Conservation (phyloP, 2,113 vertebrate genomes). For the Seriola dumerili region DNA sequence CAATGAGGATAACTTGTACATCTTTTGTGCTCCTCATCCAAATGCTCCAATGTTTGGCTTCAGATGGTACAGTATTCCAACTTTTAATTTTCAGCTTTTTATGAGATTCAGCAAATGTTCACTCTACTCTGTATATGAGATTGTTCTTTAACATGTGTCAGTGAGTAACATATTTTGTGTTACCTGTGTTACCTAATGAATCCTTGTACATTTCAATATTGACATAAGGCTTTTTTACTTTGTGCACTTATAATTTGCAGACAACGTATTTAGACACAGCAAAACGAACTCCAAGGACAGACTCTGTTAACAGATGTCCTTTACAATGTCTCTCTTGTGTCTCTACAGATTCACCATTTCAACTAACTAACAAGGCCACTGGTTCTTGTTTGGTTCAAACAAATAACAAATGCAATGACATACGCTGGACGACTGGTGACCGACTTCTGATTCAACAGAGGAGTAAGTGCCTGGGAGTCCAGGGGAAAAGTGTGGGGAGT, state of each 20-base stretch:
- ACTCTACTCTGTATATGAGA: background rate
- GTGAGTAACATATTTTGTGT: background rate
- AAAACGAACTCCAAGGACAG: background rate
- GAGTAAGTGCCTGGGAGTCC: conserved; percentile 87
- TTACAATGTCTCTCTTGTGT: too few species aligned
- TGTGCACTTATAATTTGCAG: background rate
- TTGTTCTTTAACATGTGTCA: background rate
- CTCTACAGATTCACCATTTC: conserved; percentile 55
- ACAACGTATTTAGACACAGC: background rate
- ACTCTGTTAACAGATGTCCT: background rate
- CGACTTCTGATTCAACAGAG: conserved; percentile 82
- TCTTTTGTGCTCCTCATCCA: conserved; percentile 55
- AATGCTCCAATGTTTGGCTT: conserved; percentile 39
- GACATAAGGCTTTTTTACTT: background rate
- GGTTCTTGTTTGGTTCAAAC: conserved; percentile 43
- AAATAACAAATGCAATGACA: background rate
- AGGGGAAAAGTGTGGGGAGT: conserved; percentile 86
- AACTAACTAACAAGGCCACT: conserved; percentile 31
- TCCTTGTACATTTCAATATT: background rate
- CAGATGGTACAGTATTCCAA: conserved; percentile 39
- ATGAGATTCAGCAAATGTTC: background rate
- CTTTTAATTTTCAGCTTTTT: background rate
- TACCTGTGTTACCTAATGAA: too few species aligned
- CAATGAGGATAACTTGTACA: conserved; percentile 26
- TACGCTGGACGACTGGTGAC: conserved; percentile 89